These are phyloP conservation scores for Drosophila tripunctata DNA, from an alignment of 2,888 invertebrate species.

Conservation along the genomic window DNA sequence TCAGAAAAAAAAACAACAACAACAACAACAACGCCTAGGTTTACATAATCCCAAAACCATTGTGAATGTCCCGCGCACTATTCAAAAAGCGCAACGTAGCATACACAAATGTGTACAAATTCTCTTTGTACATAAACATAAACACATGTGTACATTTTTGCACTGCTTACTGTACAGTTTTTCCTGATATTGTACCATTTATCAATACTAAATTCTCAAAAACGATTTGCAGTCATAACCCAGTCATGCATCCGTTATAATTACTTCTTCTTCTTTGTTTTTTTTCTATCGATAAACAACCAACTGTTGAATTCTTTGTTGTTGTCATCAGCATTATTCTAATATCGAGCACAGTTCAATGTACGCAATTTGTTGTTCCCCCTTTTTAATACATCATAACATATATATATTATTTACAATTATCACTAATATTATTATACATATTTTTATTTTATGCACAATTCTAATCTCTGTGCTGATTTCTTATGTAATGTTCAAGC, in stretches of 20 bases:
- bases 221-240: neutral
- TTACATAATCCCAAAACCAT: conserved; percentile 59
- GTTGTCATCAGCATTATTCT: too few relatives aligned
- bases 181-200: neutral
- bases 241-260: too few relatives aligned
- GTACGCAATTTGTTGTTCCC: too few relatives aligned
- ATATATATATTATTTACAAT: neutral
- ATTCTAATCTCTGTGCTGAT: conserved; percentile 5
- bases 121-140: too few relatives aligned
- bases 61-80: conserved; percentile 51
- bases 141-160: neutral
- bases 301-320: neutral
- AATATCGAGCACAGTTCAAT: too few relatives aligned
- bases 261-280: neutral
- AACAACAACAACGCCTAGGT: too few relatives aligned
- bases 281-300: neutral
- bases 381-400: too few relatives aligned
- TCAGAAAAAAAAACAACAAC: conserved; percentile 31
- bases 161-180: neutral
- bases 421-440: neutral
- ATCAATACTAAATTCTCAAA: conserved; percentile 1
- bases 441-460: neutral
- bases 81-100: conserved; percentile 31
- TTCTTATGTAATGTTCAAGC: conserved; percentile 46
- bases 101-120: conserved; percentile 1